phyloP scores from a whole-genome alignment of 1,140 invertebrate genomes.

The Drosophila nigromelanica region DNA sequence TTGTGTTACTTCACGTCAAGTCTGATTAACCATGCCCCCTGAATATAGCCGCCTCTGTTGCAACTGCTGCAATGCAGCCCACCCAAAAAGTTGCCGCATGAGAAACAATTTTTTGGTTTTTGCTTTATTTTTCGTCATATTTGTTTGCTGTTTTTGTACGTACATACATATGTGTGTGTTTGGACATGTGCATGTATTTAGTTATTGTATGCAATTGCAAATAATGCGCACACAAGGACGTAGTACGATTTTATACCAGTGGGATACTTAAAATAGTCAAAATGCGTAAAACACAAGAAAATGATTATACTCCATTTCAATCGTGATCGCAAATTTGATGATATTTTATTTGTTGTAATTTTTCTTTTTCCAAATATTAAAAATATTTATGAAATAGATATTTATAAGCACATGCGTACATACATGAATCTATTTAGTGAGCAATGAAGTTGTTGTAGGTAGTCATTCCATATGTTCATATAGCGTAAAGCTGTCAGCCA shows the following conservation, averaged over 20 bases:
- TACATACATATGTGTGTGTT: background rate
- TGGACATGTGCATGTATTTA: slow-evolving; percentile 7
- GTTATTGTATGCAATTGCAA: slow-evolving; percentile 22
- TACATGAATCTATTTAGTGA: too few relatives aligned
- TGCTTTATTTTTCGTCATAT: background rate
- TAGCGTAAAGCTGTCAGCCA: background rate
- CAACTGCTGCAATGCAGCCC: slow-evolving; percentile 22
- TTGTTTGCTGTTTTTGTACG: slow-evolving; percentile 1
- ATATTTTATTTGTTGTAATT: background rate
- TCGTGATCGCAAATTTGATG: too few relatives aligned
- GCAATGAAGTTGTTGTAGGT: background rate
- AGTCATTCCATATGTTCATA: background rate
- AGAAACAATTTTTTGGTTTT: slow-evolving; percentile 16
- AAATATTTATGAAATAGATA: too few relatives aligned
- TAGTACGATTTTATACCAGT: background rate
- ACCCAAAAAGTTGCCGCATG: slow-evolving; percentile 36
- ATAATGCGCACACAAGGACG: slow-evolving; percentile 28
- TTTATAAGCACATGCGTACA: too few relatives aligned
- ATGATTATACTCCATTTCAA: too few relatives aligned
- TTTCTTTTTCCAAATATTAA: background rate
- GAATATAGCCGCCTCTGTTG: slow-evolving; percentile 9
- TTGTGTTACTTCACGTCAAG: slow-evolving; percentile 1
- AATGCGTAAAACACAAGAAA: too few relatives aligned
- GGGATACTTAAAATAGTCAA: background rate
- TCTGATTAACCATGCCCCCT: slow-evolving; percentile 41